Evolutionary conservation across 2,888 invertebrate genomes (phyloP).

Genomic region (Drosophila meridiana): DNA sequence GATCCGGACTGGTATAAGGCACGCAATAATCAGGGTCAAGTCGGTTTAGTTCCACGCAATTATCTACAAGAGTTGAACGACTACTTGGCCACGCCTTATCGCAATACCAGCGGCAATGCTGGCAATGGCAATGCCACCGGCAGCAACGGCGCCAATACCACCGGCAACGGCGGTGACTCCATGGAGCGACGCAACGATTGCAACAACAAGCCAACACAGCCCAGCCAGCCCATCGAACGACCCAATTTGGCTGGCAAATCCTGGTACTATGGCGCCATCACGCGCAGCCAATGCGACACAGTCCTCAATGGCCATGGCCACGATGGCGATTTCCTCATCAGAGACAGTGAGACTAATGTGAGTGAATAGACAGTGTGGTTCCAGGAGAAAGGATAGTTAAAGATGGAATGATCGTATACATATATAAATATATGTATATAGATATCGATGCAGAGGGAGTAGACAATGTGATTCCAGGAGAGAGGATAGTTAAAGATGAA

Average conservation of each 20-base stretch:
- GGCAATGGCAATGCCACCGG: constrained; percentile 83
- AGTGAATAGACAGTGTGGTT: constrained; percentile 84
- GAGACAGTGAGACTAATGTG: constrained; percentile 99
- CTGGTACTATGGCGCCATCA: constrained; percentile 99
- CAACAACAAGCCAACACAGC: constrained; percentile 82
- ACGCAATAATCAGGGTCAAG: constrained; percentile 95
- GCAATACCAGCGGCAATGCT: constrained; percentile 84
- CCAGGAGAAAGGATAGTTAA: neutral
- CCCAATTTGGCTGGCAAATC: constrained; percentile 92
- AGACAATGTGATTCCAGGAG: no score
- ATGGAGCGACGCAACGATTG: constrained; percentile 86
- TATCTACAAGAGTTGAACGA: constrained; percentile 96
- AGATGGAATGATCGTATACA: no score
- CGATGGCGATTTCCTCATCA: constrained; percentile 99
- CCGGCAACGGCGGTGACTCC: constrained; percentile 85
- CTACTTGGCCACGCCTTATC: constrained; percentile 94
- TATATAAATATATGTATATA: no score
- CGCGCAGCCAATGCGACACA: constrained; percentile 97
- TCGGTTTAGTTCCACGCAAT: constrained; percentile 97
- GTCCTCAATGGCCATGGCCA: constrained; percentile 97
- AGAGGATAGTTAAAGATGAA: no score
- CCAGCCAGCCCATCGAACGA: constrained; percentile 86
- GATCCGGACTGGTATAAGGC: constrained; percentile 99
- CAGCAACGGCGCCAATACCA: constrained; percentile 65
- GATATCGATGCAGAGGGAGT: neutral